A percentile compares a stretch with the other conserved stretches of the same genome.
These are phyloP conservation scores for Chesias legatella DNA, from an alignment of 2,888 invertebrate species.

Conservation along the genomic window DNA sequence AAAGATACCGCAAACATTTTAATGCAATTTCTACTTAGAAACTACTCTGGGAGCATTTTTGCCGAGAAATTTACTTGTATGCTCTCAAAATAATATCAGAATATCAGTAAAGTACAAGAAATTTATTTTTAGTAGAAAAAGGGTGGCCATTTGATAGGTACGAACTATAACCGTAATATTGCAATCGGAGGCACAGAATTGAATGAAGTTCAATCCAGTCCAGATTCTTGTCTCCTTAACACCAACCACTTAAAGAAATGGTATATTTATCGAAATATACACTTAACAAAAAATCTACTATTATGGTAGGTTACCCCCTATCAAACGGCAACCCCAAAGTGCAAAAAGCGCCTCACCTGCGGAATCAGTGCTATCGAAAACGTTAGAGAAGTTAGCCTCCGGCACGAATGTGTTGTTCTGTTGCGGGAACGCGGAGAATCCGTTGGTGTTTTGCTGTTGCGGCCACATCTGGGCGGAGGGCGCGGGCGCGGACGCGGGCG, in stretches of 20 bases:
- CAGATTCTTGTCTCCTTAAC: no score
- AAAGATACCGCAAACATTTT: slow-evolving; percentile 21
- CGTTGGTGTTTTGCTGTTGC: slow-evolving; percentile 47
- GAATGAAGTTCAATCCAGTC: no score
- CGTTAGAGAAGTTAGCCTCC: slow-evolving; percentile 93
- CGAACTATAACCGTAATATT: no score
- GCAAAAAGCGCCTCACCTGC: slow-evolving; percentile 77
- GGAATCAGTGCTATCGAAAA: slow-evolving; percentile 89
- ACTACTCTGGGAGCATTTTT: slow-evolving; percentile 12
- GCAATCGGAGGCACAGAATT: no score
- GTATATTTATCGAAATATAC: no score
- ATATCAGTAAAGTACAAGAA: slow-evolving; percentile 22
- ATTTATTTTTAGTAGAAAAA: slow-evolving; percentile 31
- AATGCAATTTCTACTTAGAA: slow-evolving; percentile 14
- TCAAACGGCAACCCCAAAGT: slow-evolving; percentile 34
- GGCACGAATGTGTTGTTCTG: slow-evolving; percentile 84
- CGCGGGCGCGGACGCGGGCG: slow-evolving; percentile 47
- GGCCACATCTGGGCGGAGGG: slow-evolving; percentile 35
- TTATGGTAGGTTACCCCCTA: not conserved
- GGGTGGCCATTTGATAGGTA: slow-evolving; percentile 31
- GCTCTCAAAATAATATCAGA: slow-evolving; percentile 11
- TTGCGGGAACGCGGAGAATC: slow-evolving; percentile 50
- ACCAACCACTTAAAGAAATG: no score
- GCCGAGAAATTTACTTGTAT: not conserved
- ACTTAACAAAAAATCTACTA: no score